Evolutionary conservation across 2,888 invertebrate species (phyloP), one percentile per base, ranked within the genome.

Genomic region (Pardosa pseudoannulata): DNA sequence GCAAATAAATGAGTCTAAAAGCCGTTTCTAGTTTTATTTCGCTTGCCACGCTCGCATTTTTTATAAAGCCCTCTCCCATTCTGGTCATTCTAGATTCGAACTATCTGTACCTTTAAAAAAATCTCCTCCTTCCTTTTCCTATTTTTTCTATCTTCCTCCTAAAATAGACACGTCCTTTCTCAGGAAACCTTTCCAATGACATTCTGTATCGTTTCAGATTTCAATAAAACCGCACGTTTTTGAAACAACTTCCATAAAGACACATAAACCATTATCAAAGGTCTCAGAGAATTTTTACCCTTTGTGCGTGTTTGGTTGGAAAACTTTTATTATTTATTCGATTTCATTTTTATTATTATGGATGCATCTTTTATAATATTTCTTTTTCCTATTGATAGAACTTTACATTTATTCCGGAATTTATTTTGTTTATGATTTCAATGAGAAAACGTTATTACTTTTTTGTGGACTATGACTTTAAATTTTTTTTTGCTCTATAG

Each of bases 201-300:
- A 78, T 75, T 82, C 78, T 73, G 78, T 78, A 78, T 46, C 56
- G 83, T 73, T 76, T 85, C 76, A 85, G 78, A 78, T 85, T 85
- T 78, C 83, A 85, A 85, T 78, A 85, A 85, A 85, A 85, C 64
- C 67, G 67, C 78, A 72, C 83, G 76, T 74, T 74, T 73, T 31
- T 19, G 78, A 79, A 76, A 73, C 83, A 73, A 78, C 78, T 67
- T 85, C 78, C 71, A 81, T 81, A 81, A 80, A 81, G 74, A 74
- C 68, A 71, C 72, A 83, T 83, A 83, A 83, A 67, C 76, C 82
- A 76, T 83, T 83, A 83, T 72, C 76, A 76, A 76, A 74, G 71
- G 76, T 83, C 64, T 65, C 19, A 65, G 9, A 36, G 64, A 76
- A 76, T 50, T 76, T n/a, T 36, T 46, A 32, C 70, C 65, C 64